These are phyloP conservation scores for Patella vulgata DNA, from an alignment of 1,140 invertebrate genomes.

Conservation along the genomic window DNA sequence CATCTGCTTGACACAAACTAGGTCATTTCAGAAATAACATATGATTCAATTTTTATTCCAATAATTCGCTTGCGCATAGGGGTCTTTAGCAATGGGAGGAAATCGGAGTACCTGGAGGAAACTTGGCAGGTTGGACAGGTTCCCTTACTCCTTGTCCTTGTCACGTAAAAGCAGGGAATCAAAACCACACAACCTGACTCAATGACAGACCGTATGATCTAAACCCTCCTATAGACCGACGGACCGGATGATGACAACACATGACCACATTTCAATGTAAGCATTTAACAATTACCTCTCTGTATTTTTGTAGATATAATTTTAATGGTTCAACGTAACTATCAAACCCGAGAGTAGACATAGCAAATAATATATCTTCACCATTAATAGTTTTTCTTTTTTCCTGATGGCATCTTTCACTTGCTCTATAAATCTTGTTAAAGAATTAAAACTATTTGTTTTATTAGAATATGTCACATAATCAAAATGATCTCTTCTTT, in stretches of 20 bases:
- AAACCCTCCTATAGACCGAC: conserved; percentile 4
- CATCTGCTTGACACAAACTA: too few species aligned
- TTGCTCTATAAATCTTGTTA: conserved; percentile 78
- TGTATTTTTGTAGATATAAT: conserved; percentile 95
- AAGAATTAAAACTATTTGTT: too few species aligned
- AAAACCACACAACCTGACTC: background rate
- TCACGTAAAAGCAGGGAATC: too few species aligned
- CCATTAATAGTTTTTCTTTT: conserved; percentile 99
- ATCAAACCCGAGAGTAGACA: conserved; percentile 97
- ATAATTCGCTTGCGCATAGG: background rate
- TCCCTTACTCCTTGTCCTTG: too few species aligned
- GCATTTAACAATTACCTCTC: conserved; percentile 75
- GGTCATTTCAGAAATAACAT: too few species aligned
- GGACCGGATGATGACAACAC: conserved; percentile 8
- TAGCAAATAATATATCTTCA: conserved; percentile 93
- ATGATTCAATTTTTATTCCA: too few species aligned
- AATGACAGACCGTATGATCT: background rate
- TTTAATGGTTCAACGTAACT: conserved; percentile 98
- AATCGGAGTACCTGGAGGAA: background rate
- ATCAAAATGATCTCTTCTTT: too few species aligned
- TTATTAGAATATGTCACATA: too few species aligned
- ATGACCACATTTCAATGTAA: background rate
- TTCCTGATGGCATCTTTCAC: conserved; percentile 95
- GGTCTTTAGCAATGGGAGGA: background rate
- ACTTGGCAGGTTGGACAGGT: too few species aligned